phyloP scores from a whole-genome alignment of 1,140 invertebrate species.

The Stenopsyche tienmushanensis region DNA sequence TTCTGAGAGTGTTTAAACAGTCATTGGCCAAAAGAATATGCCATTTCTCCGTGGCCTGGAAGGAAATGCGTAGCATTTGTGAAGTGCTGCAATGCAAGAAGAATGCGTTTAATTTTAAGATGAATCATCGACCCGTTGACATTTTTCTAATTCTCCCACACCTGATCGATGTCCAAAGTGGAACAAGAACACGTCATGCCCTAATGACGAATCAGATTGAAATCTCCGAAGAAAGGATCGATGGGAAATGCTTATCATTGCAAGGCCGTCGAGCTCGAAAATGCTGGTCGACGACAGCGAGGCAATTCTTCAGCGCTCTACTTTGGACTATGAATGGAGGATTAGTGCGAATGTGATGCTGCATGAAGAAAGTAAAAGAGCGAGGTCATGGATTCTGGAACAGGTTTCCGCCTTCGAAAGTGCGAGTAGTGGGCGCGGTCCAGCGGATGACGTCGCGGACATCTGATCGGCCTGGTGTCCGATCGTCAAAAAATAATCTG shows the following conservation, averaged over 20 bases:
- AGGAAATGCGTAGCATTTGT: too few relatives aligned
- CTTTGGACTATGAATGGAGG: background rate
- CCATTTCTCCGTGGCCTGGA: too few relatives aligned
- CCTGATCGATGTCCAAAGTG: background rate
- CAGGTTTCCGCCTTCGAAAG: background rate
- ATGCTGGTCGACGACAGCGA: background rate
- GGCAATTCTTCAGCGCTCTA: too few relatives aligned
- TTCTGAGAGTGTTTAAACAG: too few relatives aligned
- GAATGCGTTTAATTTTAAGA: too few relatives aligned
- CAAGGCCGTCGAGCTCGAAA: background rate
- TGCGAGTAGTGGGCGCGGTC: background rate
- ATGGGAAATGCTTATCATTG: background rate
- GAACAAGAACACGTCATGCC: background rate
- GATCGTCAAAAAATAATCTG: background rate
- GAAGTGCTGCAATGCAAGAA: too few relatives aligned
- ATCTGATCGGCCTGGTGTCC: background rate
- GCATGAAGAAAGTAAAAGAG: background rate
- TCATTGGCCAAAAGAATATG: too few relatives aligned
- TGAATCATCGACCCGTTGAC: too few relatives aligned
- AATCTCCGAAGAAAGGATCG: background rate
- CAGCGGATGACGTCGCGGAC: conserved; percentile 1
- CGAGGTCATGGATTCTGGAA: background rate
- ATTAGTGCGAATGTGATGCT: background rate
- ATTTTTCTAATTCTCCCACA: too few relatives aligned
- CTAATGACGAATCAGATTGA: background rate